Conservation (phyloP, 1,140 invertebrate species). For the Cylas formicarius region DNA sequence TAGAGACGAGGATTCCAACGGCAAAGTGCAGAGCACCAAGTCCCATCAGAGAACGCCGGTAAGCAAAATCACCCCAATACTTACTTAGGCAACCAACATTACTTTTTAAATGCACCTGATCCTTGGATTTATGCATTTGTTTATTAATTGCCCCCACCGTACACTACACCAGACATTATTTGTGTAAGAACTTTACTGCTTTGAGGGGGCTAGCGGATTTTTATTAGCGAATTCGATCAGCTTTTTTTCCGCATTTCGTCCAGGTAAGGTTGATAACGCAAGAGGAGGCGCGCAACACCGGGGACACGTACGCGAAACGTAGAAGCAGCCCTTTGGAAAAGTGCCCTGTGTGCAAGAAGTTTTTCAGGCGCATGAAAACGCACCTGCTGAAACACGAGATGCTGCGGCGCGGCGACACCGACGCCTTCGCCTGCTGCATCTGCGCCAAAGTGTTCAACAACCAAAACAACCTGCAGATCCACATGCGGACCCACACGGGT, state of each 20-base stretch:
- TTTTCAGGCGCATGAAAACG: slow-evolving; percentile 36
- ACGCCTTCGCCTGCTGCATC: slow-evolving; percentile 32
- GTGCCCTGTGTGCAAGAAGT: slow-evolving; percentile 40
- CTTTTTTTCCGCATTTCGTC: neutral
- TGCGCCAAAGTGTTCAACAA: slow-evolving; percentile 37
- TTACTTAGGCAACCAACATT: too few species aligned
- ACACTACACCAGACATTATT: too few species aligned
- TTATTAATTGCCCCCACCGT: too few species aligned
- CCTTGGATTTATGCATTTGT: neutral
- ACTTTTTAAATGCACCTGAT: neutral
- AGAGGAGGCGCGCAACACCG: slow-evolving; percentile 26
- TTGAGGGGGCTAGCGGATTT: too few species aligned
- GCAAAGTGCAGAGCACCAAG: slow-evolving; percentile 6
- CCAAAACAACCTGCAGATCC: slow-evolving; percentile 33
- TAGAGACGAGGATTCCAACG: slow-evolving; percentile 15
- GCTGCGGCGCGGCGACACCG: slow-evolving; percentile 17
- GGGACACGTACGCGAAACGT: slow-evolving; percentile 30
- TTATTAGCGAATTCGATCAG: slow-evolving; percentile 8
- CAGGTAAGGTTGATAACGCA: slow-evolving; percentile 29
- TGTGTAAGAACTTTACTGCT: too few species aligned
- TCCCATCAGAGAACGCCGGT: neutral
- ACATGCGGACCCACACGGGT: slow-evolving; percentile 44
- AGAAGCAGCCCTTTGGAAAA: slow-evolving; percentile 38
- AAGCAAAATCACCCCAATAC: too few species aligned
- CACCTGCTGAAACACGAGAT: slow-evolving; percentile 37